phyloP scores from a whole-genome alignment of 2,888 invertebrate genomes.

The Athalia cordata region DNA sequence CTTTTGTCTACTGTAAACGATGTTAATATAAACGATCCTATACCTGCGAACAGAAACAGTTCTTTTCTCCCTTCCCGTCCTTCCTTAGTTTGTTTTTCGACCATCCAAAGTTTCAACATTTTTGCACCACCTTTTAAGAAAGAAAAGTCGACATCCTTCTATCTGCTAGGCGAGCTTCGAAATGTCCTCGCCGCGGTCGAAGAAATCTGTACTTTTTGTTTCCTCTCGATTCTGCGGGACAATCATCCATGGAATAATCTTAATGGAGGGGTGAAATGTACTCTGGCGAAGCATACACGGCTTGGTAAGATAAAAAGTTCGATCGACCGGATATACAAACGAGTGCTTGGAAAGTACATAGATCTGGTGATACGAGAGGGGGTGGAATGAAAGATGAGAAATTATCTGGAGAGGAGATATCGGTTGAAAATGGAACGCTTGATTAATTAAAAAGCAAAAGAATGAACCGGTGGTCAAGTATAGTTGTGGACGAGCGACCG shows the following conservation, averaged over 20 bases:
- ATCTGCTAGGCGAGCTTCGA: no score
- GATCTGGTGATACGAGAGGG: conserved; percentile 22
- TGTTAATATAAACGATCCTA: conserved; percentile 43
- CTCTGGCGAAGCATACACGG: neutral
- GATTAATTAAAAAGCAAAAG: conserved; percentile 38
- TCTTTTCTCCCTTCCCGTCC: conserved; percentile 1
- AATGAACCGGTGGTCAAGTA: neutral
- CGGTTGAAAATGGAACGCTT: conserved; percentile 33
- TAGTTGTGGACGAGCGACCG: conserved; percentile 11
- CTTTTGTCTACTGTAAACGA: conserved; percentile 70
- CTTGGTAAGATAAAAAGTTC: conserved; percentile 29
- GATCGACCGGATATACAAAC: conserved; percentile 23
- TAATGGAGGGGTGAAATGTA: neutral
- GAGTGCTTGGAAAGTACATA: conserved; percentile 20
- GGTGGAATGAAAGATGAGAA: conserved; percentile 31
- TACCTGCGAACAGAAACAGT: conserved; percentile 30
- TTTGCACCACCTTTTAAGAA: no score
- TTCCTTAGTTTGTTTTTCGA: neutral
- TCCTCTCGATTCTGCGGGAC: neutral
- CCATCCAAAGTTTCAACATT: no score
- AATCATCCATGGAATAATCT: neutral
- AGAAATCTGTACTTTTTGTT: neutral
- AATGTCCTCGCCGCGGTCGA: no score
- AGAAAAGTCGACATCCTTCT: no score
- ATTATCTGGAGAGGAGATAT: conserved; percentile 22